Base-by-base conservation (phyloP, 2,888 invertebrate genomes). In the Acrocera orbiculus region DNA sequence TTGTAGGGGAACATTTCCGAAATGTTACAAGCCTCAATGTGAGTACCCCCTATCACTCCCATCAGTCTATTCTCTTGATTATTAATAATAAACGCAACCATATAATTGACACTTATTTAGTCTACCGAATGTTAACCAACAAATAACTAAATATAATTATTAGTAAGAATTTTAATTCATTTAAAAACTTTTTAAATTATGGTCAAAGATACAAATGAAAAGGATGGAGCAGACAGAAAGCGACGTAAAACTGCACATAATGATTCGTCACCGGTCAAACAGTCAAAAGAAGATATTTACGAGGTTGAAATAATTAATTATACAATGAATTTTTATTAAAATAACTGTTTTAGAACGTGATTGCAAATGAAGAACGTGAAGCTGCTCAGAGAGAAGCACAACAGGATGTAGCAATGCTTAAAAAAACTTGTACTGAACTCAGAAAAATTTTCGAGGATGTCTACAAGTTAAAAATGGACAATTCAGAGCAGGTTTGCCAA, bases 391-490 rank as follows among this genome's bases (percentile, higher is more conserved):
- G 41, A 13, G n/a, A 36, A 7, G 26, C 38, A 8, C 38, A 41
- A 3, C 36, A 38, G 16, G 41, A 41, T 28, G 38, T 36, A 32
- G 25, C 37, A 5, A 11, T 39, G 7, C 39, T 41, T 31, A 37
- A 38, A 24, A 30, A 37, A 9, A 39, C 39, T 11, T 82, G 82
- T 51, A 68, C 71, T 39, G 72, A 75, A 42, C 69, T 87, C 24
- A 66, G 76, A 29, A 64, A 68, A 40, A 56, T 75, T 10, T 71
- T 87, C 57, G 61, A 63, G 28, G 73, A 77, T 47, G 79, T 85
- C 40, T 65, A 70, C 9, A 67, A 71, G 40, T 48, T 77, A 5
- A 82, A 82, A 61, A 54, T 55, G 22, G 65, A 62, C 42, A 66
- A 65, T 38, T 61, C 65, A 11, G 60, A 66, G 11, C 69, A 67